These are phyloP conservation scores for Psilopogon haemacephalus DNA, from an alignment of 2,113 vertebrate genomes.

Conservation along the genomic window DNA sequence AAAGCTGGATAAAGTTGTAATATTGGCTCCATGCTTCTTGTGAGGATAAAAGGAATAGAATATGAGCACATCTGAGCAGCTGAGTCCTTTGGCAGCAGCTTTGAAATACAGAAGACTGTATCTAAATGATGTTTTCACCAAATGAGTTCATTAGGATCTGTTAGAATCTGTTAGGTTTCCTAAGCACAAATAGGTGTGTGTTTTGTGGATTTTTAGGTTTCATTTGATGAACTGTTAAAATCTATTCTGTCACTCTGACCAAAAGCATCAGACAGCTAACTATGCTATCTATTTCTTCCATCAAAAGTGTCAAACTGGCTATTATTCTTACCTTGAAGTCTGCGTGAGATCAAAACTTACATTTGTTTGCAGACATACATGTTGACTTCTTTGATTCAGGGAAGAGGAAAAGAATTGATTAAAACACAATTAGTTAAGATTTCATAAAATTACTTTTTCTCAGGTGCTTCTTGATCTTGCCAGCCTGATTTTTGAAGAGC, in stretches of 20 bases:
- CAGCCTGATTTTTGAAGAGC: conserved; percentile 96
- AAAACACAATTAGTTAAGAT: not conserved
- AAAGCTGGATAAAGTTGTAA: not conserved
- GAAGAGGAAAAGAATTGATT: not conserved
- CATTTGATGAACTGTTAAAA: not conserved
- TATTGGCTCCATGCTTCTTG: not conserved
- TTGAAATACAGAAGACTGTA: not conserved
- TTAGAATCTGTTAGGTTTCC: not conserved
- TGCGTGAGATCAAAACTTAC: not conserved
- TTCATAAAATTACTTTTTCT: not conserved
- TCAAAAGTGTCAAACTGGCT: not conserved
- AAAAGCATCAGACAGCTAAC: not conserved
- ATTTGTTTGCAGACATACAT: not conserved
- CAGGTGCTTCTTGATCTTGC: conserved; percentile 95
- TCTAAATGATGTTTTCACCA: not conserved
- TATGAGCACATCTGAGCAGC: not conserved
- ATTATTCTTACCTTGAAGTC: not conserved
- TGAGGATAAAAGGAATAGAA: not conserved
- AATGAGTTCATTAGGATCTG: not conserved
- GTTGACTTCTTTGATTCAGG: not conserved
- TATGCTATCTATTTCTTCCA: not conserved
- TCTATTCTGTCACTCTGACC: not conserved
- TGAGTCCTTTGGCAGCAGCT: not conserved
- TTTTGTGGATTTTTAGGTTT: not conserved
- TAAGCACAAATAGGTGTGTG: not conserved